These are phyloP conservation scores for Apis laboriosa DNA, from an alignment of 1,140 invertebrate genomes.

Conservation along the genomic window DNA sequence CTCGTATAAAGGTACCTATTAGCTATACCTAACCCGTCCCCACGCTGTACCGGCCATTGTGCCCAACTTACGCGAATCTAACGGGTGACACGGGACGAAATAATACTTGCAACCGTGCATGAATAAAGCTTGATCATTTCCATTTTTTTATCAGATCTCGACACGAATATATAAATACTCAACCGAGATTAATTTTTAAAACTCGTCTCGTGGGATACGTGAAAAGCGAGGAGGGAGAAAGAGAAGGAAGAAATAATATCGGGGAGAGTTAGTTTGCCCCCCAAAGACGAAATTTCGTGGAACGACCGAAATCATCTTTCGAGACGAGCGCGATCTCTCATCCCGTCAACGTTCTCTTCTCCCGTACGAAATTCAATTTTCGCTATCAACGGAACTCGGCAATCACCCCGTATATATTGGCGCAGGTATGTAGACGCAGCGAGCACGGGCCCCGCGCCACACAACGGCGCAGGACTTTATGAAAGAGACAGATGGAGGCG, in stretches of 20 bases:
- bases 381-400: conserved; percentile 29
- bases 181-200: background rate
- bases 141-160: background rate
- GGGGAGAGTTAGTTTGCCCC: background rate
- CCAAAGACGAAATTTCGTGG: background rate
- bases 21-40: conserved; percentile 48
- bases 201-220: background rate
- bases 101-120: background rate
- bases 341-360: conserved; percentile 18
- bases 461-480: conserved; percentile 52
- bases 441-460: conserved; percentile 19
- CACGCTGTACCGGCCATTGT: conserved; percentile 35
- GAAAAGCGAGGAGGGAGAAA: background rate
- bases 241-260: background rate
- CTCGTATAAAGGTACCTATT: conserved; percentile 64
- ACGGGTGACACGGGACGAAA: conserved; percentile 30
- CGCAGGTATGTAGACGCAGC: conserved; percentile 37
- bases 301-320: background rate
- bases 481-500: conserved; percentile 70
- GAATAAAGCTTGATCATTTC: background rate
- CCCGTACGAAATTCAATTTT: conserved; percentile 29
- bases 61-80: conserved; percentile 48
- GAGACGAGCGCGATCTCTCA: conserved; percentile 6
- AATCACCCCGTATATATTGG: conserved; percentile 19
- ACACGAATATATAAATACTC: background rate